Conservation (phyloP, 2,797 vertebrate species). For the Anomalospiza imberbis region DNA sequence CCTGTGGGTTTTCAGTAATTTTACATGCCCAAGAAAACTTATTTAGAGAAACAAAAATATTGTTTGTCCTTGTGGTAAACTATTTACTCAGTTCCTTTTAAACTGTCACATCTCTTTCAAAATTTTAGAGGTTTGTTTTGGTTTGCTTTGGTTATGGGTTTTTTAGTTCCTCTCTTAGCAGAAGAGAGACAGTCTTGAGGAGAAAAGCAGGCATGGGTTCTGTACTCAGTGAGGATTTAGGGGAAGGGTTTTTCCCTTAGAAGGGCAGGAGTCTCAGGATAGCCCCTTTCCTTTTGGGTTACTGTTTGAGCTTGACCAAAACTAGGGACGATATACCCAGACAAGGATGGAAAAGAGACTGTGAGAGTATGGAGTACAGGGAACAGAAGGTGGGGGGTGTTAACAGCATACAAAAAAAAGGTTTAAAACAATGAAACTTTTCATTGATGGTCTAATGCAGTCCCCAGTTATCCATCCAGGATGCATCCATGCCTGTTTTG, state of each 20-base stretch:
- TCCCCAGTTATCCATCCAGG: not conserved
- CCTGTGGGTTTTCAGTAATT: constrained; percentile 46
- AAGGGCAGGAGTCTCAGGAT: not conserved
- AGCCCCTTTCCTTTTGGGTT: not conserved
- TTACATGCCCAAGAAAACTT: not conserved
- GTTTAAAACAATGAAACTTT: not conserved
- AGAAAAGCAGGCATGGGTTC: not conserved
- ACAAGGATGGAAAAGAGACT: not conserved
- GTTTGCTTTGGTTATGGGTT: not conserved
- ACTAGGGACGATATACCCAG: not conserved
- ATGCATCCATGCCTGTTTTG: not conserved
- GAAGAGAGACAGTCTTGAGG: not conserved
- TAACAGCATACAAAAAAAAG: not conserved
- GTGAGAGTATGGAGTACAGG: not conserved
- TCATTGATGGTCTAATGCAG: not conserved
- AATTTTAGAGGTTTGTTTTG: not conserved
- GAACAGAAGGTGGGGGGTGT: not conserved
- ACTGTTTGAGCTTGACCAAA: not conserved
- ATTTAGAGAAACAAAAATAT: constrained; percentile 44
- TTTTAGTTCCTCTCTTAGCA: not conserved
- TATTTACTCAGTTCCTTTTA: constrained; percentile 43
- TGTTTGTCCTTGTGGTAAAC: constrained; percentile 41
- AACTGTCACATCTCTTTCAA: constrained; percentile 33
- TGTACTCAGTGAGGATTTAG: not conserved
- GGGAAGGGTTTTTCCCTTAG: not conserved